These are phyloP conservation scores for Micromesistius poutassou DNA, from an alignment of 2,797 vertebrate genomes.

Conservation along the genomic window DNA sequence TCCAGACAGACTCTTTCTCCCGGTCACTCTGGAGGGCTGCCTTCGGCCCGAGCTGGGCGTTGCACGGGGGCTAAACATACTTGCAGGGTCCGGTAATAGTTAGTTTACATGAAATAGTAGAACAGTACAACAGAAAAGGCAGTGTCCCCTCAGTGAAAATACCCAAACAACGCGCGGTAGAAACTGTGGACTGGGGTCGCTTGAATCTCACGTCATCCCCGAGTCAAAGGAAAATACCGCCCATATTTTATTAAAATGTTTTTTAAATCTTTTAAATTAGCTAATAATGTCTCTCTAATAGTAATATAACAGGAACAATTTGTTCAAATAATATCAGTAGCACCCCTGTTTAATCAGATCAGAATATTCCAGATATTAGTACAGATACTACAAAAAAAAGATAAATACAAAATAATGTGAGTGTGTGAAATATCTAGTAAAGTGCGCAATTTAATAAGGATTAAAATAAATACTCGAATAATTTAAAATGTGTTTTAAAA, in stretches of 20 bases:
- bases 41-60: conserved; percentile 67
- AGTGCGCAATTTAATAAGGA: no score
- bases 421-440: no score
- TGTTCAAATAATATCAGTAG: background rate
- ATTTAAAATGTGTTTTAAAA: background rate
- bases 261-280: background rate
- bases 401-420: no score
- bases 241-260: background rate
- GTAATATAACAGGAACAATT: background rate
- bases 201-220: conserved; percentile 39
- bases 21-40: conserved; percentile 53
- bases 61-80: conserved; percentile 58
- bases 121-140: background rate
- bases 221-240: conserved; percentile 7
- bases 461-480: background rate
- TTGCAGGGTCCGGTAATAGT: background rate
- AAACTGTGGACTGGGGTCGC: conserved; percentile 33
- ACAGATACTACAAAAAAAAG: no score
- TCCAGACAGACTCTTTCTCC: conserved; percentile 61
- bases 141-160: background rate
- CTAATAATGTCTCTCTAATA: background rate
- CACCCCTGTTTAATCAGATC: background rate
- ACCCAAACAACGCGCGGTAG: conserved; percentile 51
- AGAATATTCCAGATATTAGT: background rate
- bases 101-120: background rate